Base-by-base conservation (phyloP, 2,888 invertebrate species). In the Drosophila histrio region DNA sequence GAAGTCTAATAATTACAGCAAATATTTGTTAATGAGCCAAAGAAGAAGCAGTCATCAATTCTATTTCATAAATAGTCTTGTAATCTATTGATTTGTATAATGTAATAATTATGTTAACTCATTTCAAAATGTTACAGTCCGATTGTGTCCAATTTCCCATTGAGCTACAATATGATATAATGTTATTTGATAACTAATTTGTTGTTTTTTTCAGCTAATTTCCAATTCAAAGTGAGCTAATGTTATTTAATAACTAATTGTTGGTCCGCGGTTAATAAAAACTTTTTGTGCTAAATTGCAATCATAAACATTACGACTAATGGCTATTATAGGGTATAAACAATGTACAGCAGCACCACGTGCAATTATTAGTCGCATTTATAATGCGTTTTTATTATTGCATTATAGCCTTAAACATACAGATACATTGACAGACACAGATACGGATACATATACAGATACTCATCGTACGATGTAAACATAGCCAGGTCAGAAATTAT, bases 351-450 rank as follows among this genome's bases (percentile, higher is more conserved):
- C 36, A 56, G 59, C 71, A 19, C 9, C 36, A 53, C 53, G 59
- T 75, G 76, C 60, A 66, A 70, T 43, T 66, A 62, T 66, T 53
- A 50, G 61, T 44, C 60, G 64, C 64, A 77, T 82, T 63, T 67
- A 74, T 74, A 74, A 77, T 74, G 63, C 63, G 65, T 58, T 70
- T 72, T 41, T 38, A 17, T 47, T 38, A 17, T 47, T 38, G 49
- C 52, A 38, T 17, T 49, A 46, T 22, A 39, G 8, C 36, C 36
- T 38, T 19, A 38, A 8, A 44, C 7, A 41, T 21, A 39, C 34
- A 46, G 17, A 44, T 26, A 44, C 9, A 36, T 13, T 19, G 30
- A 36, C 32, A 50, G 6, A 56, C 21, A 52, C 24, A 24, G 44
- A 32, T 26, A 59, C 30, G 43, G 24, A 38, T 34, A 36, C 19